These are phyloP conservation scores for Conistra vaccinii DNA, from an alignment of 2,888 invertebrate species.

Conservation along the genomic window DNA sequence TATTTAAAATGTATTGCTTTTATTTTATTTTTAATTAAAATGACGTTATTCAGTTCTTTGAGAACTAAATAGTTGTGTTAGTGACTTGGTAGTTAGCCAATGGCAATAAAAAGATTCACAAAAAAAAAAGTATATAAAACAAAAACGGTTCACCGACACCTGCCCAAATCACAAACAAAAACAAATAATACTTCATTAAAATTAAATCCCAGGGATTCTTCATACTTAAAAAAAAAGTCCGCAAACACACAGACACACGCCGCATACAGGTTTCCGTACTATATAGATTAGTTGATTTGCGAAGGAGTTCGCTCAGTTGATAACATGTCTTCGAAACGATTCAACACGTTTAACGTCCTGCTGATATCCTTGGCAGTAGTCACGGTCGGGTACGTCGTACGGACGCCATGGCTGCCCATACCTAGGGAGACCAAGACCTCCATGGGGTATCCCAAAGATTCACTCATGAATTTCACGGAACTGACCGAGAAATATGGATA, in stretches of 20 bases:
- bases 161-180: background rate
- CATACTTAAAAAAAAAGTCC: background rate
- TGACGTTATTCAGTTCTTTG: background rate
- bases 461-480: constrained; percentile 76
- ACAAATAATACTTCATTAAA: background rate
- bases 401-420: constrained; percentile 63
- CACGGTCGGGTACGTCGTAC: constrained; percentile 62
- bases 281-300: constrained; percentile 31
- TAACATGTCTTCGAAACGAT: constrained; percentile 72
- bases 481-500: constrained; percentile 74
- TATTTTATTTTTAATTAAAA: background rate
- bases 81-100: background rate
- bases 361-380: constrained; percentile 56
- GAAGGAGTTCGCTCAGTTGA: constrained; percentile 65
- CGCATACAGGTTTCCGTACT: constrained; percentile 6
- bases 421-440: constrained; percentile 66
- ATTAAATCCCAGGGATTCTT: no score
- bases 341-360: constrained; percentile 69
- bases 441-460: constrained; percentile 71
- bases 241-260: constrained; percentile 5
- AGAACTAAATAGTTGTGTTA: background rate
- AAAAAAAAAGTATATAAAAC: background rate
- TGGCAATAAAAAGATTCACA: background rate
- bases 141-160: no score
- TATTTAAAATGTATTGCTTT: no score